phyloP scores from a whole-genome alignment of 2,888 invertebrate genomes.

The Thereva unica region DNA sequence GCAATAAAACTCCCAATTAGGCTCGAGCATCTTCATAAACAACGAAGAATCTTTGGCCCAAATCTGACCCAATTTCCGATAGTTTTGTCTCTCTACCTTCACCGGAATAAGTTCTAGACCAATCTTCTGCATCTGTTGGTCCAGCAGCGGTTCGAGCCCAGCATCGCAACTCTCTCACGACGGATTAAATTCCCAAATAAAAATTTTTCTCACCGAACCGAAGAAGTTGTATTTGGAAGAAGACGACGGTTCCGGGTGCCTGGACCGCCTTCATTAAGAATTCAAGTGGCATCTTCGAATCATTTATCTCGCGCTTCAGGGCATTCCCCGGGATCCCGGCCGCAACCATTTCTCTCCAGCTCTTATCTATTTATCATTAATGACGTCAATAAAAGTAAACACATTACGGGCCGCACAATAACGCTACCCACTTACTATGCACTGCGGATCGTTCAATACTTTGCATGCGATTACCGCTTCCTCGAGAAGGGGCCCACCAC shows the following conservation, averaged over 20 bases:
- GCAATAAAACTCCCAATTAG: too few species aligned
- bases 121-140: constrained; percentile 10
- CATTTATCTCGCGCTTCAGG: constrained; percentile 27
- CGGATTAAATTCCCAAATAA: constrained; percentile 12
- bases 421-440: constrained; percentile 20
- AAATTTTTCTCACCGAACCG: constrained; percentile 21
- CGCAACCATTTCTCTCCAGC: background rate
- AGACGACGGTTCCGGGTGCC: background rate
- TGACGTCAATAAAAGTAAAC: constrained; percentile 32
- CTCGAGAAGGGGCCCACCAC: constrained; percentile 1
- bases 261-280: constrained; percentile 30
- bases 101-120: background rate
- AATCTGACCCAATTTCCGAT: too few species aligned
- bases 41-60: too few species aligned
- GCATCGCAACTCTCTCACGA: constrained; percentile 26
- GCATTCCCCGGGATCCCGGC: constrained; percentile 3
- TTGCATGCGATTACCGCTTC: constrained; percentile 17
- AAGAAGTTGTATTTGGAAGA: background rate
- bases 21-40: too few species aligned
- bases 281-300: constrained; percentile 34
- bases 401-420: constrained; percentile 12
- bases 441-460: constrained; percentile 4
- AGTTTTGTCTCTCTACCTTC: background rate
- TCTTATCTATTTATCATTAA: constrained; percentile 30
- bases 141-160: too few species aligned